These are phyloP conservation scores for Nysson spinosus DNA, from an alignment of 2,888 invertebrate genomes.

Conservation along the genomic window DNA sequence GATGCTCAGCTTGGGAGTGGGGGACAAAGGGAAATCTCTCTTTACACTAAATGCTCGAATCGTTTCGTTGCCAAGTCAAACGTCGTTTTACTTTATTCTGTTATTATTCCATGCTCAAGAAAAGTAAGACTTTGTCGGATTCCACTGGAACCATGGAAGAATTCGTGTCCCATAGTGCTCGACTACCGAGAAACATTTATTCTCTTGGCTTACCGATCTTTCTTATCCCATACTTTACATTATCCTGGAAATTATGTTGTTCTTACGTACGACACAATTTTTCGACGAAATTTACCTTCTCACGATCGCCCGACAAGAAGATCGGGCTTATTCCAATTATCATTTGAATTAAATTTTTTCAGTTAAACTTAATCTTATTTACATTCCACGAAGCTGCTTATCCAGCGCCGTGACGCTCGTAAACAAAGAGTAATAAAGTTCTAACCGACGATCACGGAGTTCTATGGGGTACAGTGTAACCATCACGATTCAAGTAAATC, in stretches of 20 bases:
- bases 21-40: constrained; percentile 17
- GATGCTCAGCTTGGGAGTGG: background rate
- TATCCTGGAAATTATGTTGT: too few relatives aligned
- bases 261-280: too few relatives aligned
- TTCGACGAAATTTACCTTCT: too few relatives aligned
- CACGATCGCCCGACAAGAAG: too few relatives aligned
- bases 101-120: background rate
- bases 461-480: constrained; percentile 7
- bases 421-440: constrained; percentile 16
- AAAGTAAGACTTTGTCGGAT: too few relatives aligned
- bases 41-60: constrained; percentile 1
- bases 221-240: background rate
- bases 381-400: too few relatives aligned
- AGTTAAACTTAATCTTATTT: too few relatives aligned
- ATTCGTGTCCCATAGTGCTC: constrained; percentile 15
- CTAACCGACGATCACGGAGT: background rate
- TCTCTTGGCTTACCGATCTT: background rate
- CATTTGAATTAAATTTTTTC: too few relatives aligned
- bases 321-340: too few relatives aligned
- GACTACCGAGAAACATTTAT: background rate
- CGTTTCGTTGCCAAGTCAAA: constrained; percentile 1
- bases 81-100: background rate
- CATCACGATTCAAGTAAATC: constrained; percentile 39
- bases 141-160: constrained; percentile 2
- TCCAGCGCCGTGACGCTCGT: too few relatives aligned